Evolutionary conservation across 2,888 invertebrate species (phyloP), one percentile per base, ranked within the genome.

Genomic region (Ischnus inquisitorius): DNA sequence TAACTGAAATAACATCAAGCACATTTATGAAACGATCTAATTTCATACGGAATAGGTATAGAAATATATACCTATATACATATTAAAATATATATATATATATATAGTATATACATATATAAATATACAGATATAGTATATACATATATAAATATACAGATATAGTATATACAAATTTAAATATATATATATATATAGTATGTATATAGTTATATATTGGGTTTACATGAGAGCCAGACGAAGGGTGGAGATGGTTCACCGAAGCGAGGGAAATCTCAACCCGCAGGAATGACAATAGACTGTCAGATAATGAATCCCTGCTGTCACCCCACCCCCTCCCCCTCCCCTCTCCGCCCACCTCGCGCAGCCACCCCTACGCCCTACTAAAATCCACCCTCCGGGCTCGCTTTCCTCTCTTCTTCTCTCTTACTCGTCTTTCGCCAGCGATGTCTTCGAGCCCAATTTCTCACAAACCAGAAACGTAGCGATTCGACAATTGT

Each of bases 251-350:
- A 76, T 65, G 78, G 25, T 75, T 41, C 75, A 80, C 72, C 69
- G 87, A 87, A 89, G 86, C 86, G 87, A 88, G 89, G 84, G 88
- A 91, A 91, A 92, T 91, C 90, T 91, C 90, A 90, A 88, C 88
- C 90, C 88, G 86, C 89, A 90, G 89, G 87, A 92, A 92, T 92
- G 92, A 92, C 92, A 92, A 92, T 91, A 92, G 92, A 91, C 91
- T 89, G 91, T 90, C 90, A 89, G 92, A 92, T 92, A 92, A 91
- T 92, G 91, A 92, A 92, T 92, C 92, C 90, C 89, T 88, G 87
- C 89, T 89, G 89, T 89, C 90, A 88, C 86, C 85, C 83, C 88
- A 85, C 87, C 75, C 74, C 46, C 19, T 46, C 60, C 46, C 22
- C 28, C 16, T 48, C 74, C n/a, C n/a, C n/a, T n/a, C n/a, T n/a